Conservation (phyloP, 2,797 vertebrate genomes). For the Phrynocephalus guinanensis region DNA sequence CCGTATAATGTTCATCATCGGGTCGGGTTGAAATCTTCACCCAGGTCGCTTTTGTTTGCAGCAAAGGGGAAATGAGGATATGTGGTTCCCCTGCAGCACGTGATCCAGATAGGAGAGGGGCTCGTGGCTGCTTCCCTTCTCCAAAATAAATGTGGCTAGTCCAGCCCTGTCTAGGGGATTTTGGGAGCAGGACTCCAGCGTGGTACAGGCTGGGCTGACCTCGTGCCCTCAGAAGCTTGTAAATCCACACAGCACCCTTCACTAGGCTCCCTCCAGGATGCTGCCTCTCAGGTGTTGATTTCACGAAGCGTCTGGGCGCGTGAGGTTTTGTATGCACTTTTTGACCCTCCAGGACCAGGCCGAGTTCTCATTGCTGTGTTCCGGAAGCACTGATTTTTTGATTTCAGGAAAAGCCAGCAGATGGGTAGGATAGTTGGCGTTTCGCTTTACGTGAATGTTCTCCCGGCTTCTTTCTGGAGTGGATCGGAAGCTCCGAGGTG, state of each 20-base stretch:
- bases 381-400: constrained; percentile 64
- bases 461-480: constrained; percentile 20
- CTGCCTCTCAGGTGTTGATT: constrained; percentile 29
- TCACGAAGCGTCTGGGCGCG: constrained; percentile 6
- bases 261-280: neutral
- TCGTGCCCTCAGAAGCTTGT: neutral
- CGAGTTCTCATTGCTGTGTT: neutral
- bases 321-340: constrained; percentile 56
- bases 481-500: neutral
- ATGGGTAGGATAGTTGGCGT: constrained; percentile 30
- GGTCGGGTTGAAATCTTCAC: neutral
- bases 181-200: too few species aligned
- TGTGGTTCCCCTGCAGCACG: neutral
- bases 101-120: too few species aligned
- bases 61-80: too few species aligned
- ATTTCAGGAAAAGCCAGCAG: constrained; percentile 35
- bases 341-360: constrained; percentile 22
- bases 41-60: neutral
- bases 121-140: neutral
- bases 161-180: neutral
- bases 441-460: accelerated
- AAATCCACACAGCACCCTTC: neutral
- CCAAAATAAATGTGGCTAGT: too few species aligned
- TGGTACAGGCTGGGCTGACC: neutral
- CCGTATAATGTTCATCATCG: neutral